Percentiles rank a stretch among this genome's conserved stretches.
Conservation (phyloP, 30 jellyfish, hydroid and myxozoan genomes). For the Phacellophora camtschatica region DNA sequence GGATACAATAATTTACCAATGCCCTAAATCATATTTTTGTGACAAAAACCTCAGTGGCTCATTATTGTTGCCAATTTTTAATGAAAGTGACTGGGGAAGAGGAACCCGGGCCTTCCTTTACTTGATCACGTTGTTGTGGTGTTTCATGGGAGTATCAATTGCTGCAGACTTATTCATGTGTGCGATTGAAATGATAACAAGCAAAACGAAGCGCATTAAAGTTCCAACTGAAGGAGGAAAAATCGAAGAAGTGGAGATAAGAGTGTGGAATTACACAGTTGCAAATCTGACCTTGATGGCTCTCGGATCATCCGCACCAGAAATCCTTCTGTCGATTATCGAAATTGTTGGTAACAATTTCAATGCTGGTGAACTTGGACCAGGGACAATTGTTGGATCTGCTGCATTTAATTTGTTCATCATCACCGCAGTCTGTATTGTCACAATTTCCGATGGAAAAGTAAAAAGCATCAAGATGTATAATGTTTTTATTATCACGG, state of each 20-base stretch:
- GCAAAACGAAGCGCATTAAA: conserved; percentile 84
- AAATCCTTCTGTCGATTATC: conserved; percentile 88
- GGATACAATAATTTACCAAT: neutral
- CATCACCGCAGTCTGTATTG: conserved; percentile 91
- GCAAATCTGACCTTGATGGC: conserved; percentile 98
- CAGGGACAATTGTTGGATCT: conserved; percentile 98
- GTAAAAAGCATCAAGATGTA: conserved; percentile 61
- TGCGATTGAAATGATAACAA: conserved; percentile 92
- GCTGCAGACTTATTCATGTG: conserved; percentile 99
- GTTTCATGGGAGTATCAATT: conserved; percentile 98
- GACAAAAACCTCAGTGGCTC: conserved; percentile 57
- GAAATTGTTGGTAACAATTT: conserved; percentile 88
- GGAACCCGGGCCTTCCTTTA: conserved; percentile 73
- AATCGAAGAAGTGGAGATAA: conserved; percentile 88
- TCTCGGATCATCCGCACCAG: conserved; percentile 98
- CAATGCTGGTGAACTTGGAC: conserved; percentile 97
- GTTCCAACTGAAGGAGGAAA: conserved; percentile 86
- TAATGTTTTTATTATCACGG: conserved; percentile 81
- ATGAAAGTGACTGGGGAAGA: conserved; percentile 86
- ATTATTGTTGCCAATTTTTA: conserved; percentile 70
- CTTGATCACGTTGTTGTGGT: conserved; percentile 82
- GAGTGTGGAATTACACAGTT: conserved; percentile 98
- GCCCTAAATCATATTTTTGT: conserved; percentile 11
- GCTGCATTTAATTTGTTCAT: conserved; percentile 94
- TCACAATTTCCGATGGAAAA: conserved; percentile 68